phyloP scores from a whole-genome alignment of 1,140 invertebrate species.

The Drosophila ficusphila region DNA sequence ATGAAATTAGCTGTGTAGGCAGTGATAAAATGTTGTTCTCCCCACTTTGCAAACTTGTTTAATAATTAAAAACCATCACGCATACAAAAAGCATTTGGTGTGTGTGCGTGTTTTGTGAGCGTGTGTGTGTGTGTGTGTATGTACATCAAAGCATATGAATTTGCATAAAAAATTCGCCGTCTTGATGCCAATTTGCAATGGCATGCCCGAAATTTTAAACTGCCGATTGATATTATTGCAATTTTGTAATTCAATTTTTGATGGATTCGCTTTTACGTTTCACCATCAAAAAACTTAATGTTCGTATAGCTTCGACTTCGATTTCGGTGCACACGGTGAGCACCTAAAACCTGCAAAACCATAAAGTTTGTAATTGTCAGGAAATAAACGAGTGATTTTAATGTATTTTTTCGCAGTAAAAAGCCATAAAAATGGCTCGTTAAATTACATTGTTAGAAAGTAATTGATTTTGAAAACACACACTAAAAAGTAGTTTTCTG shows the following conservation, averaged over 20 bases:
- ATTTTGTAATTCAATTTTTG: too few relatives aligned
- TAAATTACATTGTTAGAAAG: conserved; percentile 16
- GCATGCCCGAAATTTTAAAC: not conserved
- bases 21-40: conserved; percentile 75
- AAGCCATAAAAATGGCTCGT: conserved; percentile 10
- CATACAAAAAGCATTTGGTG: too few relatives aligned
- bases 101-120: too few relatives aligned
- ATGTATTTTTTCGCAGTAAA: not conserved
- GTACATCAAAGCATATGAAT: conserved; percentile 28
- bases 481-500: not conserved
- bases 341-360: not conserved
- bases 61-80: conserved; percentile 70
- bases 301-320: not conserved
- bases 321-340: not conserved
- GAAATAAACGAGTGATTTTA: conserved; percentile 13
- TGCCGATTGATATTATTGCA: not conserved
- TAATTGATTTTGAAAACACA: conserved; percentile 19
- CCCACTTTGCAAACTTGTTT: conserved; percentile 67
- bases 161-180: conserved; percentile 36
- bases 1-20: conserved; percentile 65
- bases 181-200: not conserved
- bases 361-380: conserved; percentile 7
- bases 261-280: too few relatives aligned
- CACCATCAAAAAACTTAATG: too few relatives aligned
- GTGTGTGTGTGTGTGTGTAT: not conserved